Evolutionary conservation across 2,113 vertebrate genomes (phyloP).

Genomic region (Struthidea cinerea): DNA sequence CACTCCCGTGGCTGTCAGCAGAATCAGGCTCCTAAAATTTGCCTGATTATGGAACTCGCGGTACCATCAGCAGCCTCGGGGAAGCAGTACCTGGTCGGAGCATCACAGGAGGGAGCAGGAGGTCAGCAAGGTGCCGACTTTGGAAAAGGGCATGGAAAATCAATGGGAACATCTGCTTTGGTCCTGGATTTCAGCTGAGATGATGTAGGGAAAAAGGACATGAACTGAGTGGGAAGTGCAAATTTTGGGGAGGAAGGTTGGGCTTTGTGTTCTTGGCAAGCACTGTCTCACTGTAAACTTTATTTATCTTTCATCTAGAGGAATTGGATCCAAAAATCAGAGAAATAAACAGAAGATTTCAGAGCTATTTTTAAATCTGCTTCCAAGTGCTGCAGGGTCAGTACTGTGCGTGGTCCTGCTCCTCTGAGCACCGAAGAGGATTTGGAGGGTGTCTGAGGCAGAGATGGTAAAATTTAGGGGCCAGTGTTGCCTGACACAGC

Average conservation of each 20-base stretch:
- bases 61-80: not conserved
- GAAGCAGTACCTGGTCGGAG: not conserved
- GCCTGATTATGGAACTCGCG: not conserved
- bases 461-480: not conserved
- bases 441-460: not conserved
- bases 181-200: not conserved
- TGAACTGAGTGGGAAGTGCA: not conserved
- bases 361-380: not conserved
- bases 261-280: not conserved
- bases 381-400: not conserved
- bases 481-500: not conserved
- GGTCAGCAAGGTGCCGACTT: not conserved
- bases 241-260: not conserved
- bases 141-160: not conserved
- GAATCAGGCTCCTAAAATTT: not conserved
- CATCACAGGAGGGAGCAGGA: not conserved
- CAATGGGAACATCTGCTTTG: not conserved
- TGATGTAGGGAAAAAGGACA: not conserved
- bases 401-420: not conserved
- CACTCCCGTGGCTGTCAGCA: not conserved
- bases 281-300: not conserved
- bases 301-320: not conserved
- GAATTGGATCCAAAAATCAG: not conserved
- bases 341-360: not conserved
- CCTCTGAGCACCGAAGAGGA: not conserved